These are phyloP conservation scores for Artemia franciscana DNA, from an alignment of 1,140 invertebrate genomes.

Conservation along the genomic window DNA sequence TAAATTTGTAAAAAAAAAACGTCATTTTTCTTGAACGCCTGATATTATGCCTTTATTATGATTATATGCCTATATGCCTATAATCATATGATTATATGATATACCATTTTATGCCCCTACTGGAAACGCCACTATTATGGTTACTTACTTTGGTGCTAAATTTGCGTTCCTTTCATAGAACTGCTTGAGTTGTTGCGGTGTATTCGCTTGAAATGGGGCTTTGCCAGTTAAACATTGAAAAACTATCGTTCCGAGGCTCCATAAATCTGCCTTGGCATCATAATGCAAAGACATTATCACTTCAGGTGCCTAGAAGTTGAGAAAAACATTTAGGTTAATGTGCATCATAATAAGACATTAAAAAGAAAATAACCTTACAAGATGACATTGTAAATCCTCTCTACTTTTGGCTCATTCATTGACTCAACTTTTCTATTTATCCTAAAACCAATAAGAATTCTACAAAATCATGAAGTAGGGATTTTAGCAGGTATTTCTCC, in stretches of 20 bases:
- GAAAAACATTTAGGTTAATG: slow-evolving; percentile 4
- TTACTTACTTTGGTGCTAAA: slow-evolving; percentile 67
- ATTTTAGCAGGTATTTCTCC: no score
- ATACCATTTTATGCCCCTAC: neutral
- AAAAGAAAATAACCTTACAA: no score
- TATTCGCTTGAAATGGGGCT: slow-evolving; percentile 91
- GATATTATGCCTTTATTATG: no score
- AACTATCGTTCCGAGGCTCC: slow-evolving; percentile 96
- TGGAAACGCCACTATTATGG: slow-evolving; percentile 1
- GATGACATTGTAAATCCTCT: no score
- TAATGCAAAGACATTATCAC: slow-evolving; percentile 99
- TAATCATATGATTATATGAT: neutral
- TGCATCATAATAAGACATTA: no score
- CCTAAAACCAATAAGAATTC: no score
- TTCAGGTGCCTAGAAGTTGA: slow-evolving; percentile 58
- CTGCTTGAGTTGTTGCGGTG: slow-evolving; percentile 88
- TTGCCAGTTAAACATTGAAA: slow-evolving; percentile 97
- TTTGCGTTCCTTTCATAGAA: slow-evolving; percentile 95
- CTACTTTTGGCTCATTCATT: no score
- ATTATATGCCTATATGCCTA: no score
- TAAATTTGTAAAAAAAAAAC: no score
- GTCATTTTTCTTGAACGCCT: no score
- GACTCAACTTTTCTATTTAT: no score
- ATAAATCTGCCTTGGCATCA: slow-evolving; percentile 94
- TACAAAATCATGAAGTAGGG: no score